Evolutionary conservation across 1,140 invertebrate species (phyloP).

Genomic region (Augochlora pura): DNA sequence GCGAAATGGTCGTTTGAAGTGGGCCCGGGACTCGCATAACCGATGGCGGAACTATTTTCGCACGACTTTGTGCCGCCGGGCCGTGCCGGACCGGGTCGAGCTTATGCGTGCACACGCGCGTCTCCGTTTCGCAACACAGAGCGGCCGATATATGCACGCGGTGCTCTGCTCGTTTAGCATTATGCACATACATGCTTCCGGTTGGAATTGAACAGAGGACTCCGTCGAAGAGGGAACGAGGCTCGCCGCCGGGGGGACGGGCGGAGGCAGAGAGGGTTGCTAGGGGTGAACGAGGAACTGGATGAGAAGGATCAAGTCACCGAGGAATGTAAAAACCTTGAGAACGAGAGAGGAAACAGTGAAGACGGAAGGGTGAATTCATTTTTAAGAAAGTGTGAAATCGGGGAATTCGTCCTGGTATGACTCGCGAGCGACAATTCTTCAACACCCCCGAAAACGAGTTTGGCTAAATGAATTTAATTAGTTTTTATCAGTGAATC

Average conservation of each 20-base stretch:
- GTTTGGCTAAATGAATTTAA: background rate
- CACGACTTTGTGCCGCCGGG: no score
- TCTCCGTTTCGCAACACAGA: conserved; percentile 29
- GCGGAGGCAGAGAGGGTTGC: background rate
- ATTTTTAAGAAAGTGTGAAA: background rate
- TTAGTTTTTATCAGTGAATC: no score
- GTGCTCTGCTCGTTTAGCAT: conserved; percentile 52
- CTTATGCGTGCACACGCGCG: conserved; percentile 29
- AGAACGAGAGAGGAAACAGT: background rate
- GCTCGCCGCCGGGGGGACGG: background rate
- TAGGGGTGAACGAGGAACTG: background rate
- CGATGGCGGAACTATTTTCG: background rate
- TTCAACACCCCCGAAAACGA: background rate
- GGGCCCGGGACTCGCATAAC: no score
- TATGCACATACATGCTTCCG: conserved; percentile 67
- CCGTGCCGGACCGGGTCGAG: no score
- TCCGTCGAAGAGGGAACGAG: background rate
- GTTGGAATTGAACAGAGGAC: conserved; percentile 34
- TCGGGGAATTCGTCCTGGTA: background rate
- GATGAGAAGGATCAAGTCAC: background rate
- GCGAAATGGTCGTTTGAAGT: no score
- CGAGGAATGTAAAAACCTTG: background rate
- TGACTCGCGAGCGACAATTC: background rate
- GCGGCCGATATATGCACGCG: background rate
- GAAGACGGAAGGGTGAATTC: background rate